A percentile compares a stretch with the other conserved stretches of the same genome.
Conservation (phyloP, 2,888 invertebrate genomes). For the Standfussiana lucernea region DNA sequence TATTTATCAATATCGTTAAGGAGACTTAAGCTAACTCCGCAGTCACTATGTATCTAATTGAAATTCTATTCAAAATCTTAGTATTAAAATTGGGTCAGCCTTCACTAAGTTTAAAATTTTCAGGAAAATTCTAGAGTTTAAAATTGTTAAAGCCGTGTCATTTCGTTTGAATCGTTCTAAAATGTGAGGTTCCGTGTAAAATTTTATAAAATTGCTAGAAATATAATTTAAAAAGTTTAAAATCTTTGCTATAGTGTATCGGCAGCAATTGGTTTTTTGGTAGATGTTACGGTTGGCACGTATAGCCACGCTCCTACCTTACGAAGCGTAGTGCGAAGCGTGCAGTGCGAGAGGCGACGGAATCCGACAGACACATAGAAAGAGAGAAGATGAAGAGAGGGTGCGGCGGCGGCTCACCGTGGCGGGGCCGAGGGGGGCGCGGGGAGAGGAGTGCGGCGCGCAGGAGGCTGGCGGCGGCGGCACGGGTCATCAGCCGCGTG, state of each 20-base stretch:
- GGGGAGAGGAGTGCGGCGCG: slow-evolving; percentile 90
- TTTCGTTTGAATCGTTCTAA: slow-evolving; percentile 53
- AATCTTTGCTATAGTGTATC: slow-evolving; percentile 51
- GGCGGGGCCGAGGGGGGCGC: slow-evolving; percentile 89
- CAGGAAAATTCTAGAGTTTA: slow-evolving; percentile 59
- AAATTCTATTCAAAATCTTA: slow-evolving; percentile 68
- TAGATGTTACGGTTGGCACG: slow-evolving; percentile 46
- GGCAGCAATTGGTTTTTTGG: slow-evolving; percentile 39
- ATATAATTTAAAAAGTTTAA: slow-evolving; percentile 28
- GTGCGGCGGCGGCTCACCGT: slow-evolving; percentile 90
- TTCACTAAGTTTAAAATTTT: slow-evolving; percentile 64
- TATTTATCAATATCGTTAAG: slow-evolving; percentile 64
- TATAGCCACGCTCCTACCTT: slow-evolving; percentile 87
- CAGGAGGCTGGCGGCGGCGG: slow-evolving; percentile 89
- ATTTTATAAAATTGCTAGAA: slow-evolving; percentile 57
- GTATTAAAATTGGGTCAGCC: slow-evolving; percentile 71
- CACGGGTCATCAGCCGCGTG: slow-evolving; percentile 90
- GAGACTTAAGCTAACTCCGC: slow-evolving; percentile 65
- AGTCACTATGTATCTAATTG: slow-evolving; percentile 68
- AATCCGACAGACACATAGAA: slow-evolving; percentile 87
- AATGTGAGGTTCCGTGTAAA: slow-evolving; percentile 56
- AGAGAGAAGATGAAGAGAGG: slow-evolving; percentile 84
- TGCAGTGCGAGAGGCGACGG: slow-evolving; percentile 89
- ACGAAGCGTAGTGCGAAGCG: slow-evolving; percentile 88
- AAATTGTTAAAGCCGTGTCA: slow-evolving; percentile 62